phyloP scores from a whole-genome alignment of 2,113 vertebrate species.

The Leiothrix lutea region DNA sequence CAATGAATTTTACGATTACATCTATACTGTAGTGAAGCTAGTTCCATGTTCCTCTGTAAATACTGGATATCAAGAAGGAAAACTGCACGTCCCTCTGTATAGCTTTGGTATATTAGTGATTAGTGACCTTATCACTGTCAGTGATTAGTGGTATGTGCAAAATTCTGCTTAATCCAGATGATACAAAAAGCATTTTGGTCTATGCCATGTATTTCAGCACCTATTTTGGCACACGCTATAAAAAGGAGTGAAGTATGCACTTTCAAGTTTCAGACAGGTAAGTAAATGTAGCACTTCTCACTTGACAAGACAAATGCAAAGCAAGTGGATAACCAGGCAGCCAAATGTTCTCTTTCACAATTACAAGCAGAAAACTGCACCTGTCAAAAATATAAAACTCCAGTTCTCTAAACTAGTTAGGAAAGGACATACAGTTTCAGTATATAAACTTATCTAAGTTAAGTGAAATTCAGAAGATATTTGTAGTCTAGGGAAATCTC shows the following conservation, averaged over 20 bases:
- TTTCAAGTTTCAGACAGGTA: conserved; percentile 19
- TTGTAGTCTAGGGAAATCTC: neutral
- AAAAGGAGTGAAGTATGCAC: neutral
- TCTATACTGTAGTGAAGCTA: neutral
- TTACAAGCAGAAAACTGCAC: conserved; percentile 25
- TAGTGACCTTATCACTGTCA: neutral
- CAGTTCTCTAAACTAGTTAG: conserved; percentile 35
- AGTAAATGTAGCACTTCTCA: conserved; percentile 30
- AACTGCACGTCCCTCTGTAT: neutral
- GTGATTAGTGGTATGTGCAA: neutral
- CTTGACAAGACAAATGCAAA: conserved; percentile 24
- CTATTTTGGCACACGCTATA: neutral
- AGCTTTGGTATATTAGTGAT: neutral
- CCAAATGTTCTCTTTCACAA: neutral
- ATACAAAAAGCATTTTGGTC: neutral
- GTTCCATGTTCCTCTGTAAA: neutral
- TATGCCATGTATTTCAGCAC: neutral
- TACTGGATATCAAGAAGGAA: neutral
- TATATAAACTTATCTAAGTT: neutral
- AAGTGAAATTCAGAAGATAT: neutral
- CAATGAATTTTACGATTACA: neutral
- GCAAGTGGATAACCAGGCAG: neutral
- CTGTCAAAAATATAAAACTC: neutral
- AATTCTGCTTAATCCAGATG: neutral
- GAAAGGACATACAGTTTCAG: conserved; percentile 3